Evolutionary conservation across 2,113 vertebrate genomes (phyloP).

Genomic region (Abramis brama): DNA sequence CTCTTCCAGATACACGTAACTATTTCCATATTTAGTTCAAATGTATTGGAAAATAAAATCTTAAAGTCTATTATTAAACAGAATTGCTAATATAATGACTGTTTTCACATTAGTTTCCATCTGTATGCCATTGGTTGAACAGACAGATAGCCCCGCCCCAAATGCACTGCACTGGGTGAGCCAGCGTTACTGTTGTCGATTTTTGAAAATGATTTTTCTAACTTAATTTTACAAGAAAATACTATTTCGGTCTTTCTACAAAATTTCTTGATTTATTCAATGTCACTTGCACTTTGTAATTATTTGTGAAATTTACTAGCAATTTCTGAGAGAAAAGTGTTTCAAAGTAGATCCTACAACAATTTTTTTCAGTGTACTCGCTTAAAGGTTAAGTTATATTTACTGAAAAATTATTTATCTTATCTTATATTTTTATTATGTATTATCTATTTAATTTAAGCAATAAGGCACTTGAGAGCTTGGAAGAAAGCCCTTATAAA

Average conservation of each 20-base stretch:
- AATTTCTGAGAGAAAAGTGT: too few species aligned
- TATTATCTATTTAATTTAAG: neutral
- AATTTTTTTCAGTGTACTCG: too few species aligned
- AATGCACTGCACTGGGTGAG: neutral
- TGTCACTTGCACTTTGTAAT: too few species aligned
- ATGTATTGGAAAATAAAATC: neutral
- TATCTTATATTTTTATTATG: neutral
- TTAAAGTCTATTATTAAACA: neutral
- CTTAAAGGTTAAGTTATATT: neutral
- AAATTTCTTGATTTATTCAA: too few species aligned
- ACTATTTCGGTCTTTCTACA: too few species aligned
- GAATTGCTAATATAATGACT: neutral
- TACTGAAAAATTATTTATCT: neutral
- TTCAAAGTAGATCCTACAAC: too few species aligned
- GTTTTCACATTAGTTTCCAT: neutral
- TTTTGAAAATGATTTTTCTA: too few species aligned
- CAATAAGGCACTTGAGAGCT: slow-evolving; percentile 9
- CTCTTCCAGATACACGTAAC: neutral
- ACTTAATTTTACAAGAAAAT: too few species aligned
- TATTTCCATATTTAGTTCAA: neutral
- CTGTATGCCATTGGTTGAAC: neutral
- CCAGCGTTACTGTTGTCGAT: neutral
- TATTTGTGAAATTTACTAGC: too few species aligned
- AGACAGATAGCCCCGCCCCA: neutral
- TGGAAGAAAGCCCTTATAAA: neutral